A percentile compares a stretch with the other conserved stretches of the same genome.
Evolutionary conservation across 2,797 vertebrate genomes (phyloP).

Genomic region (Sebastes steindachneri): DNA sequence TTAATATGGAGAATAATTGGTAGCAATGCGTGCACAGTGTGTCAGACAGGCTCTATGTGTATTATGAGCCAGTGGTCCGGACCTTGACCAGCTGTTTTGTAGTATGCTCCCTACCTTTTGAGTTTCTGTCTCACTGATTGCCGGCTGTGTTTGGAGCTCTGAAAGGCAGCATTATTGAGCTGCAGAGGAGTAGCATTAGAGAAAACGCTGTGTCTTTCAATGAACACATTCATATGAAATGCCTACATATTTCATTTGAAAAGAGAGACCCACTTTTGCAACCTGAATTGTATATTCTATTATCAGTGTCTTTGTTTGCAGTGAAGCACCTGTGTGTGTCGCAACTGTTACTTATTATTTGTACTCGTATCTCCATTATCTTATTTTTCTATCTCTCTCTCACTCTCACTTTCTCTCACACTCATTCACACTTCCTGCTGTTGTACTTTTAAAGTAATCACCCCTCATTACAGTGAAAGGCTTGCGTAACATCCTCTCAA

Average conservation of each 20-base stretch:
- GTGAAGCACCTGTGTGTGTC: not conserved
- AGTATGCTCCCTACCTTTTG: not conserved
- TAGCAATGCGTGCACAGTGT: not conserved
- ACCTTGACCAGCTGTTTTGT: not conserved
- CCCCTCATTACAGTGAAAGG: slow-evolving; percentile 30
- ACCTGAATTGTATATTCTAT: not conserved
- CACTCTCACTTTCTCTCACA: not conserved
- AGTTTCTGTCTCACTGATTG: not conserved
- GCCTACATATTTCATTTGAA: not conserved
- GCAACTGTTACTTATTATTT: not conserved
- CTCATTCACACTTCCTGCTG: slow-evolving; percentile 66
- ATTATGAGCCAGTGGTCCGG: not conserved
- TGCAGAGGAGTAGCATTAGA: not conserved
- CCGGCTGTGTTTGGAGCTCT: not conserved
- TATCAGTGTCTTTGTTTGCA: slow-evolving; percentile 5
- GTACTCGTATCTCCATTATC: not conserved
- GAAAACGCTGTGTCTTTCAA: not conserved
- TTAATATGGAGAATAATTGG: not conserved
- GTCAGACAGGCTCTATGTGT: not conserved
- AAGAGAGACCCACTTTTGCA: not conserved
- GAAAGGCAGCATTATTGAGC: not conserved
- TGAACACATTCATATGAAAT: not conserved
- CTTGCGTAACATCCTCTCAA: slow-evolving; percentile 69
- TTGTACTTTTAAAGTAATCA: slow-evolving; percentile 48
- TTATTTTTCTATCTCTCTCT: not conserved